A percentile compares a stretch with the other conserved stretches of the same genome.
Evolutionary conservation across 2,797 vertebrate genomes (phyloP).

Genomic region (Scyliorhinus canicula): DNA sequence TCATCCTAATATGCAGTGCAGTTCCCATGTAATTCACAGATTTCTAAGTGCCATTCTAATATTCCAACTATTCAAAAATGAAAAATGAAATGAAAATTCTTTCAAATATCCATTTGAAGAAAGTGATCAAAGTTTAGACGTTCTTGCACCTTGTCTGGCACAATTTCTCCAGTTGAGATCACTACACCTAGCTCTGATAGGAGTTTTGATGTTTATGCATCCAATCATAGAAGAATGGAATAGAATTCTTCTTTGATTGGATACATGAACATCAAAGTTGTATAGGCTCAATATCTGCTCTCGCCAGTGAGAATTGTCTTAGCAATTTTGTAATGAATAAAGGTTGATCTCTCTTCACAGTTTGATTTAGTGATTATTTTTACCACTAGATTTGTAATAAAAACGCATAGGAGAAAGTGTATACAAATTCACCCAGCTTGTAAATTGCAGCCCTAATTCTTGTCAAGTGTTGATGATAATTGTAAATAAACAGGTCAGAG

Average conservation of each 20-base stretch:
- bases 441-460: conserved; percentile 3
- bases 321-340: neutral
- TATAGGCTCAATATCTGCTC: neutral
- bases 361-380: neutral
- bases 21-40: neutral
- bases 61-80: neutral
- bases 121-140: neutral
- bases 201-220: too few species aligned
- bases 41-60: neutral
- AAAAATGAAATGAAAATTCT: too few species aligned
- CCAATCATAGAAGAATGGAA: too few species aligned
- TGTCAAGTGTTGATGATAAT: neutral
- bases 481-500: neutral
- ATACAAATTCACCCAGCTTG: neutral
- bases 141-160: neutral
- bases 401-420: neutral
- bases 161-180: neutral
- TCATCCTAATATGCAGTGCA: neutral
- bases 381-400: neutral
- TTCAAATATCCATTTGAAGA: neutral
- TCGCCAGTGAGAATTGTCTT: neutral
- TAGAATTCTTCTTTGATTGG: too few species aligned
- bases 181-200: neutral
- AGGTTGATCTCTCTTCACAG: neutral
- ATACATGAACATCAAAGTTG: neutral